Conservation (phyloP, 2,113 vertebrate genomes). For the Cariama cristata region DNA sequence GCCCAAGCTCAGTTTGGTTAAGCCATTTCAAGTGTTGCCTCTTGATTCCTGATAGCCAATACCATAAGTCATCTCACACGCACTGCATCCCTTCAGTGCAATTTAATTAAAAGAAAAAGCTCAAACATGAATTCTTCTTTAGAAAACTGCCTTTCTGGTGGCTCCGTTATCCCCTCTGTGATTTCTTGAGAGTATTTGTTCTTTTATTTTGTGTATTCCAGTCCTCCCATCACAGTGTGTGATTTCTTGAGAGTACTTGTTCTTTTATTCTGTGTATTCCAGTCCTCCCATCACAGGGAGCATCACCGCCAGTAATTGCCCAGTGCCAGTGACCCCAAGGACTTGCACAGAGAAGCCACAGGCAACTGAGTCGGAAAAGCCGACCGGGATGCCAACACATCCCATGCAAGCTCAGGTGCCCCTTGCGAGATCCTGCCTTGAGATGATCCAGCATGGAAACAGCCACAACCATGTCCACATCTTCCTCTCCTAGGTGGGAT, state of each 20-base stretch:
- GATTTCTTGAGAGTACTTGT: neutral
- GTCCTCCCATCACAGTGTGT: neutral
- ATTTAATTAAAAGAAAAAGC: neutral
- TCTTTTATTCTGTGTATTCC: neutral
- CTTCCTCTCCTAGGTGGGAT: neutral
- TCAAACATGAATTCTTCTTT: neutral
- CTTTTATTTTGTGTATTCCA: neutral
- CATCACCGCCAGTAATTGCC: rapidly evolving
- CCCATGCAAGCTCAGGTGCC: neutral
- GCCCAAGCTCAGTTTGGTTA: neutral
- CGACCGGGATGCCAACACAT: too few species aligned
- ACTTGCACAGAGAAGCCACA: neutral
- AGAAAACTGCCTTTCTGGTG: neutral
- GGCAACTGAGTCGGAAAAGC: rapidly evolving
- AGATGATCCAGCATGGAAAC: neutral
- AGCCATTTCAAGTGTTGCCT: neutral
- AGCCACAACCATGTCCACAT: too few species aligned
- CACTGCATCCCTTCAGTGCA: neutral
- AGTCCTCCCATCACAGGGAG: neutral
- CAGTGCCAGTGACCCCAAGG: neutral
- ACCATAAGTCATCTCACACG: neutral
- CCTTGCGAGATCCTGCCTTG: rapidly evolving
- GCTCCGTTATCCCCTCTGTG: neutral
- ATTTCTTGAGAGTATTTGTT: neutral
- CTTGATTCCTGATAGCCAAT: neutral